Base-by-base conservation (phyloP, 2,888 invertebrate species). In the Periphyllus acericola region DNA sequence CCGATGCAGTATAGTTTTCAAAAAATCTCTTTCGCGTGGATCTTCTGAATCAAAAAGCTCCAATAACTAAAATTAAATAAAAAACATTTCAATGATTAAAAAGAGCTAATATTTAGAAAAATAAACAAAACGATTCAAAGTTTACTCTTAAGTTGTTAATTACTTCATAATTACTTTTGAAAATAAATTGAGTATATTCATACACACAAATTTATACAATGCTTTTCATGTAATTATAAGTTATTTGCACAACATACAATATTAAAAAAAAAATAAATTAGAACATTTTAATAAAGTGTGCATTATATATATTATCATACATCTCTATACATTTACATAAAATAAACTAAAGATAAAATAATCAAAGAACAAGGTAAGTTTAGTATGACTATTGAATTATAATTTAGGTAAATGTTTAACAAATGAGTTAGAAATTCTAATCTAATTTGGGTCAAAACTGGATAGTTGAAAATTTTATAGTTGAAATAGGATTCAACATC, bases 1-100 rank as follows among this genome's bases (percentile, higher is more conserved):
- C 93, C 98, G 95, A 93, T 99, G 99, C 90, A 99, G 94, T 80
- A 97, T 97, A n/a, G 98, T 99, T 93, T 99, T 99, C 88, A 99
- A 94, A 92, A 98, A 98, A 93, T 99, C 99, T 90, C 99, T 94
- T 92, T 99, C 99, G 89, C 98, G 93, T 89, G 98, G 98, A 93
- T 99, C 99, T 92, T 99, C 98, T 88, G 98, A 98, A 92, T 99
- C 99, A 93, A 99, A 99, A 90, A 99, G 93, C 91, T 99, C 99
- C 92, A 99, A 92, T 91, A 99, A 93, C 95, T 97, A 25, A 92
- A 92, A 89, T 89, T 89, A 89, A 89, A 89, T 89, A 66, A 75
- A 89, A 87, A 89, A 89, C 83, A 83, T 74, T 46, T 55, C 55
- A 55, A 55, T 55, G 21, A 46, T 9, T 46, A 46, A 21, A 21